Percentiles rank a stretch among this genome's conserved stretches.
phyloP scores from a whole-genome alignment of 2,797 vertebrate species.

The Sebastes trivittatus region DNA sequence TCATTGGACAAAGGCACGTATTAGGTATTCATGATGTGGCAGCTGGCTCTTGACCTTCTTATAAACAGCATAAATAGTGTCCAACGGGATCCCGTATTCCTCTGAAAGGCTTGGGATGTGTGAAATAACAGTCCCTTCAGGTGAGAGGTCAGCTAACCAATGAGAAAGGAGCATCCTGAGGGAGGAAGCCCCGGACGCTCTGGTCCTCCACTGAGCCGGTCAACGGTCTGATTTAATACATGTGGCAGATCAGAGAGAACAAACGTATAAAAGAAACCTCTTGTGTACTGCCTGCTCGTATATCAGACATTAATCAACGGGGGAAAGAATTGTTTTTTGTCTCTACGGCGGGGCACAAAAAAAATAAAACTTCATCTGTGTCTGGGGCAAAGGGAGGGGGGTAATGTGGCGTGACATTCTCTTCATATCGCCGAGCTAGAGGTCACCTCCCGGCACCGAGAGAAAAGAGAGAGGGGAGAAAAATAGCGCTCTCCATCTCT shows the following conservation, averaged over 20 bases:
- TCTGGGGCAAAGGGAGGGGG: conserved; percentile 57
- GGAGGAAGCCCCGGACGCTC: conserved; percentile 14
- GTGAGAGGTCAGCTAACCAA: conserved; percentile 32
- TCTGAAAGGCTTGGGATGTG: neutral
- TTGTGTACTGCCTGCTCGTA: conserved; percentile 41
- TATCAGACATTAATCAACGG: conserved; percentile 70
- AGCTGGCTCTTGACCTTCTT: conserved; percentile 9
- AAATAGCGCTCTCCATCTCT: conserved; percentile 63
- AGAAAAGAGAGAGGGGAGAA: conserved; percentile 27
- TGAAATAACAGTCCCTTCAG: neutral
- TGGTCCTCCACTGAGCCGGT: conserved; percentile 16
- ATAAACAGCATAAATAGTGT: neutral
- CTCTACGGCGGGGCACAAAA: conserved; percentile 54
- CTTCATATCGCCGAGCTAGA: conserved; percentile 77
- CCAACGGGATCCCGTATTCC: conserved; percentile 5
- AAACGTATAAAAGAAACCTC: conserved; percentile 38
- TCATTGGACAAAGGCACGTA: neutral
- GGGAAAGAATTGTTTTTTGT: conserved; percentile 71
- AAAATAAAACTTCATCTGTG: conserved; percentile 70
- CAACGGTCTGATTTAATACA: conserved; percentile 58
- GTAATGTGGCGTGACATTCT: conserved; percentile 81
- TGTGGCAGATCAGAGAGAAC: conserved; percentile 32
- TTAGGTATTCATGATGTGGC: conserved; percentile 14
- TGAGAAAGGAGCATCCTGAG: conserved; percentile 31
- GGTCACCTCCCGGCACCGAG: conserved; percentile 71